A percentile compares a stretch with the other conserved stretches of the same genome.
Evolutionary conservation across 2,888 invertebrate species (phyloP).

Genomic region (Congeria kusceri): DNA sequence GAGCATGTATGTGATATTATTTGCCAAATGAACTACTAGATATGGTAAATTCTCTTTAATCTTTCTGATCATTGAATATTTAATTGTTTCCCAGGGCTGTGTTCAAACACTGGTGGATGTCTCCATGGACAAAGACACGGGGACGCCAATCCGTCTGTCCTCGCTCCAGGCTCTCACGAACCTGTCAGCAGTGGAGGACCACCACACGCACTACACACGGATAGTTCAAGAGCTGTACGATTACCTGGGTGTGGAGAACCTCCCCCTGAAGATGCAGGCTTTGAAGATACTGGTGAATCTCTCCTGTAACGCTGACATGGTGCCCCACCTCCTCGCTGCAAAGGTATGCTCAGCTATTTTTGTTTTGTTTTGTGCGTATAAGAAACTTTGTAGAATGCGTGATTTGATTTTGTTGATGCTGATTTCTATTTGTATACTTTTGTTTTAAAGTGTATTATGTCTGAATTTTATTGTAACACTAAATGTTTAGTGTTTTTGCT

Average conservation of each 20-base stretch:
- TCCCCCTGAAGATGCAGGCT: constrained; percentile 86
- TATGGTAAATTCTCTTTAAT: no score
- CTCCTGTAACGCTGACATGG: constrained; percentile 88
- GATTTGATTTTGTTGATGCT: no score
- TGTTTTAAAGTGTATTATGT: no score
- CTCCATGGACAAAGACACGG: constrained; percentile 83
- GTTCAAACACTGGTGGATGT: constrained; percentile 86
- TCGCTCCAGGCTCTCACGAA: constrained; percentile 87
- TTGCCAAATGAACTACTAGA: no score
- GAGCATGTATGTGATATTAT: no score
- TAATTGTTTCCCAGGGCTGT: constrained; percentile 76
- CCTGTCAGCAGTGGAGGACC: constrained; percentile 86
- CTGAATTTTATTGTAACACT: no score
- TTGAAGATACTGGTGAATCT: constrained; percentile 88
- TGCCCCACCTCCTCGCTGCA: constrained; percentile 87
- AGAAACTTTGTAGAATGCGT: no score
- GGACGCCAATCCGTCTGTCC: constrained; percentile 85
- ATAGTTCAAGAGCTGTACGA: constrained; percentile 86
- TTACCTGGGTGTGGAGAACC: constrained; percentile 85
- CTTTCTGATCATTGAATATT: no score
- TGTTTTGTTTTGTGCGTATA: no score
- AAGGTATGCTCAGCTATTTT: no score
- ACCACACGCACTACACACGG: constrained; percentile 87
- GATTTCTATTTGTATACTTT: no score
- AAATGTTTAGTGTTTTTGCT: no score